Conservation (phyloP, 1,140 invertebrate species). For the Aporrectodea caliginosa region DNA sequence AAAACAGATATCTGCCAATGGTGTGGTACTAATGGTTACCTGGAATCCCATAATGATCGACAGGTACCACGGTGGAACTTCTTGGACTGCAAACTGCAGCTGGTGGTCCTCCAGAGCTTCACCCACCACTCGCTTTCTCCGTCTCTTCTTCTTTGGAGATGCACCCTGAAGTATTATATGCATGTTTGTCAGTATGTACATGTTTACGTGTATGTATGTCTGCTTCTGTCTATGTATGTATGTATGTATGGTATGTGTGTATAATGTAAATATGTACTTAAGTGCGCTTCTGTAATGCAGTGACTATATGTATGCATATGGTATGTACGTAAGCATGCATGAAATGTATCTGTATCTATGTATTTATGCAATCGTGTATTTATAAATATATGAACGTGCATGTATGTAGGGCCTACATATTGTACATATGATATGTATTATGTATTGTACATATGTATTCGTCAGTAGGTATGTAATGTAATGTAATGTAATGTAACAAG, state of each 20-base stretch:
- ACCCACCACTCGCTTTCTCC: background rate
- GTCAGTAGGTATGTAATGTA: no score
- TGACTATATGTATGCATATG: background rate
- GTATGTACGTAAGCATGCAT: background rate
- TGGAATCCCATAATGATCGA: constrained; percentile 77
- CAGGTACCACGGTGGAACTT: constrained; percentile 76
- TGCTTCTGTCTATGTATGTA: no score
- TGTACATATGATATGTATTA: no score
- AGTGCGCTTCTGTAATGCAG: background rate
- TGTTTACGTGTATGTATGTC: no score
- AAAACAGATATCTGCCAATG: background rate
- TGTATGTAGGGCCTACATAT: no score
- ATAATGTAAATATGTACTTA: no score
- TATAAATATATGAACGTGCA: no score
- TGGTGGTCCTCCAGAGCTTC: background rate
- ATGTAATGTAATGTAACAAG: no score
- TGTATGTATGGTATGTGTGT: no score
- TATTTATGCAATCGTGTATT: no score
- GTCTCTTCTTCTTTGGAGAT: background rate
- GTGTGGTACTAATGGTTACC: constrained; percentile 56
- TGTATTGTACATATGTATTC: no score
- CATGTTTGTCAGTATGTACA: background rate
- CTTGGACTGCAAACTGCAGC: constrained; percentile 70
- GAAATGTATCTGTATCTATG: background rate
- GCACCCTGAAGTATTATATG: background rate